Evolutionary conservation across 2,888 invertebrate species (phyloP).

Genomic region (Schizotus pectinicornis): DNA sequence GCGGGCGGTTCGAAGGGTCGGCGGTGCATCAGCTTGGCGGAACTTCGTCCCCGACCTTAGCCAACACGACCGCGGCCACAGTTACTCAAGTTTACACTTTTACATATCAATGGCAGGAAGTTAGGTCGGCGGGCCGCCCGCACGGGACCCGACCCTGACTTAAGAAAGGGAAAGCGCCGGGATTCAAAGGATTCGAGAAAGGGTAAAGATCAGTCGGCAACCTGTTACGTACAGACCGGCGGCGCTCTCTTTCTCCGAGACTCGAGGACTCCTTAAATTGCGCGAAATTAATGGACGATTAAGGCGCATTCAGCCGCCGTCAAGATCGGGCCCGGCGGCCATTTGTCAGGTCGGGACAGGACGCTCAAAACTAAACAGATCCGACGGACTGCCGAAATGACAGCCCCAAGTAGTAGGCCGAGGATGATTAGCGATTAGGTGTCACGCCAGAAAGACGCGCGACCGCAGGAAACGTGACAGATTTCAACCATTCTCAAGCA

Average conservation of each 20-base stretch:
- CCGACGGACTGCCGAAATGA: too few species aligned
- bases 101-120: constrained; percentile 49
- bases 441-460: too few species aligned
- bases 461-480: too few species aligned
- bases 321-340: constrained; percentile 22
- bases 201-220: constrained; percentile 49
- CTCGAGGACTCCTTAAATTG: constrained; percentile 34
- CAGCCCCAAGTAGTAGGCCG: too few species aligned
- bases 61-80: constrained; percentile 56
- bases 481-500: too few species aligned
- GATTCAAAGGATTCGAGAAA: constrained; percentile 49
- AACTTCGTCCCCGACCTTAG: constrained; percentile 57
- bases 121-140: constrained; percentile 37
- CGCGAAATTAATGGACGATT: constrained; percentile 42
- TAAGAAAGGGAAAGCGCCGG: constrained; percentile 48
- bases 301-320: constrained; percentile 36
- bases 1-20: constrained; percentile 10
- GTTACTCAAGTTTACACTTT: constrained; percentile 48
- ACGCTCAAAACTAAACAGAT: too few species aligned
- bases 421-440: too few species aligned
- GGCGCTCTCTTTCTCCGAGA: constrained; percentile 23
- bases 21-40: constrained; percentile 40
- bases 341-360: constrained; percentile 18
- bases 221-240: constrained; percentile 41
- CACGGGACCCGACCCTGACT: constrained; percentile 41